Conservation (phyloP, 2,113 vertebrate species). For the Bufo bufo region DNA sequence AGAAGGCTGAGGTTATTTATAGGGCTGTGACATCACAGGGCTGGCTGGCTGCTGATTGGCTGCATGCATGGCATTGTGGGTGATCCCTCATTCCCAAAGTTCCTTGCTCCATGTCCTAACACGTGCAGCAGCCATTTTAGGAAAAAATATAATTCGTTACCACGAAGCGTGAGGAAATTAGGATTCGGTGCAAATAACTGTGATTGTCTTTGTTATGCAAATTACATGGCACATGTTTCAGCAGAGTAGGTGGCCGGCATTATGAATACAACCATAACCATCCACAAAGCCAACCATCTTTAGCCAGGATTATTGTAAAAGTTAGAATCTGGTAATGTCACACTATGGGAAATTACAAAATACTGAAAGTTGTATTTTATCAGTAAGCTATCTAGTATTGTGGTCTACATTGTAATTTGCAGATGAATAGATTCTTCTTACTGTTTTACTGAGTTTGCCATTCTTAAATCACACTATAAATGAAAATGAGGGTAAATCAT, state of each 20-base stretch:
- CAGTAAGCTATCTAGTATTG: neutral
- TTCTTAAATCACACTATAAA: too few relatives aligned
- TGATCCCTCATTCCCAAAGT: too few relatives aligned
- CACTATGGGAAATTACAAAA: neutral
- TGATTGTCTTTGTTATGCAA: neutral
- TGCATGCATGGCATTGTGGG: too few relatives aligned
- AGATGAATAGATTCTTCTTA: neutral
- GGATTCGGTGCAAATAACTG: too few relatives aligned
- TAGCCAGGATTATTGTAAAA: neutral
- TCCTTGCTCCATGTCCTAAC: too few relatives aligned
- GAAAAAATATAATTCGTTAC: too few relatives aligned
- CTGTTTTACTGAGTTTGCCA: neutral
- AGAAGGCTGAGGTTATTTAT: too few relatives aligned
- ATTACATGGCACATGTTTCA: neutral
- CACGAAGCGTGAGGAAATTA: too few relatives aligned
- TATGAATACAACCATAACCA: neutral
- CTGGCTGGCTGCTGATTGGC: too few relatives aligned
- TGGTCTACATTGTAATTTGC: neutral
- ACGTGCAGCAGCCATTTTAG: too few relatives aligned
- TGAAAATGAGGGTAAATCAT: too few relatives aligned
- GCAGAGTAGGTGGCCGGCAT: neutral
- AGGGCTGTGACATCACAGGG: too few relatives aligned
- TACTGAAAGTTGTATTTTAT: neutral
- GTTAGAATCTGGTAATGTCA: neutral
- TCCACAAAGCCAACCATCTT: neutral